Evolutionary conservation across 1,140 invertebrate species (phyloP).

Genomic region (Maniola jurtina): DNA sequence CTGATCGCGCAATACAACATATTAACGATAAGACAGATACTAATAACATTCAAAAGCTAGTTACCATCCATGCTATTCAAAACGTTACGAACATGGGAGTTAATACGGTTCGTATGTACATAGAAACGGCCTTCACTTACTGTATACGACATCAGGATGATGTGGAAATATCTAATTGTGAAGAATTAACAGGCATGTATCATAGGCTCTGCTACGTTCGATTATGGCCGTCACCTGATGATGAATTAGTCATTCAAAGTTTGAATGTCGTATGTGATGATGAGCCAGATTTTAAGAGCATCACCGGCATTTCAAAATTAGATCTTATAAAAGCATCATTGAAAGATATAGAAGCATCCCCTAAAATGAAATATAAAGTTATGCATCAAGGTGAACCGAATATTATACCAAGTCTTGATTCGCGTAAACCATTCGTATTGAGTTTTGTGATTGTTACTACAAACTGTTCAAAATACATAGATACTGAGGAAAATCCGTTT

Average conservation of each 20-base stretch:
- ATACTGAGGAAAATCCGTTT: conserved; percentile 34
- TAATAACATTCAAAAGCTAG: conserved; percentile 57
- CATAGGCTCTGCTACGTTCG: conserved; percentile 53
- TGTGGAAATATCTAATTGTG: conserved; percentile 41
- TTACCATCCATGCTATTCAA: conserved; percentile 50
- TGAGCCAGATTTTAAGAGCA: conserved; percentile 40
- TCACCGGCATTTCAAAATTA: conserved; percentile 44
- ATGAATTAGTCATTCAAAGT: conserved; percentile 50
- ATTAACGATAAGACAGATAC: conserved; percentile 46
- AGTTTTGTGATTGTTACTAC: conserved; percentile 45
- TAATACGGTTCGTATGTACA: conserved; percentile 50
- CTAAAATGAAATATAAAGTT: conserved; percentile 46
- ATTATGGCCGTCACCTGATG: conserved; percentile 51
- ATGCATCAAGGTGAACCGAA: conserved; percentile 49
- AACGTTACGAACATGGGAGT: conserved; percentile 43
- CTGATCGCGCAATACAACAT: conserved; percentile 46
- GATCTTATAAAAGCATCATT: conserved; percentile 45
- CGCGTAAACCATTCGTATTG: conserved; percentile 44
- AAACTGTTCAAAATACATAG: conserved; percentile 53
- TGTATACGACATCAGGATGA: conserved; percentile 48
- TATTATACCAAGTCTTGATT: conserved; percentile 49
- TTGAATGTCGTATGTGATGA: conserved; percentile 54
- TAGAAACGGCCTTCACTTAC: conserved; percentile 60
- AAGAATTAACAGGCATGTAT: conserved; percentile 52
- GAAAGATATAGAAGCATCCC: conserved; percentile 41